A percentile compares a stretch with the other conserved stretches of the same genome.
Conservation (phyloP, 2,888 invertebrate genomes). For the Mesorhabditis spiculigera region DNA sequence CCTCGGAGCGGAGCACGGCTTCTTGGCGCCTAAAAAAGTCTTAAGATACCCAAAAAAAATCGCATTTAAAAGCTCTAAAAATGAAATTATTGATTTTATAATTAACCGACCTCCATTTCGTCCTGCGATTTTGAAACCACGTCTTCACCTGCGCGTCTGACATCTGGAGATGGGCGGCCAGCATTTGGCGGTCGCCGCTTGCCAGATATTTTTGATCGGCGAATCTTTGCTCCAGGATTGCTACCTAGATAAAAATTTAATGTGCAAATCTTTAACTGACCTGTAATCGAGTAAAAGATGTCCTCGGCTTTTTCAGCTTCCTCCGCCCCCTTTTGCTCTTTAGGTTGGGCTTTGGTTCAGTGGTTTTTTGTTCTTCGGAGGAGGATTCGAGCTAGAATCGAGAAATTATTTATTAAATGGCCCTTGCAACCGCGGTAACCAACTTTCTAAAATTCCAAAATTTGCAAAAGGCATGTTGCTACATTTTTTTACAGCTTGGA, state of each 20-base stretch:
- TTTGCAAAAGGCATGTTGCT: no score
- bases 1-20: not conserved
- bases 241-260: not conserved
- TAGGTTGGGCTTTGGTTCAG: no score
- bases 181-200: not conserved
- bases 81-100: not conserved
- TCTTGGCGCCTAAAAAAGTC: not conserved
- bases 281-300: not conserved
- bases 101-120: not conserved
- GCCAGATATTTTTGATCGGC: not conserved
- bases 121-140: not conserved
- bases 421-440: no score
- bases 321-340: not conserved
- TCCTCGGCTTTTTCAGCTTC: slow-evolving; percentile 1
- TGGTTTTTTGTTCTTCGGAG: no score
- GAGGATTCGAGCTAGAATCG: no score
- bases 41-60: not conserved
- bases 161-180: not conserved
- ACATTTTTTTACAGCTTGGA: no score
- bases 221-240: not conserved
- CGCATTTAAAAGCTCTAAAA: no score
- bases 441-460: no score
- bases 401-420: no score
- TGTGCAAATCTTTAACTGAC: not conserved
- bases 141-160: not conserved